A percentile compares a stretch with the other conserved stretches of the same genome.
Conservation (phyloP, 2,888 invertebrate genomes). For the Lepidochrysops patricia region DNA sequence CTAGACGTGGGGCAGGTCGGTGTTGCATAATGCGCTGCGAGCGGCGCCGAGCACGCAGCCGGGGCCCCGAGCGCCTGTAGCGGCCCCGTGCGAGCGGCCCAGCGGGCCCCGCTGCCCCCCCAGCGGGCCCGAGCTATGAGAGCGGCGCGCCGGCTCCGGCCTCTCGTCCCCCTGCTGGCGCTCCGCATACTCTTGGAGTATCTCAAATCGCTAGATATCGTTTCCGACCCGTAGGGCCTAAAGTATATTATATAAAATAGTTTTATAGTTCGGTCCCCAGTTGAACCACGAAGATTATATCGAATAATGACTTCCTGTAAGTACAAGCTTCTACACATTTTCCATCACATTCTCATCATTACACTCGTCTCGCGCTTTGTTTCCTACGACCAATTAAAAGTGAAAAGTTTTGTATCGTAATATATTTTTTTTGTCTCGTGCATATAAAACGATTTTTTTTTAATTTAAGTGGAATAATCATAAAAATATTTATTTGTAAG, state of each 20-base stretch:
- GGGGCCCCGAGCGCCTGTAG: constrained; percentile 28
- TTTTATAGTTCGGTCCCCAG: constrained; percentile 13
- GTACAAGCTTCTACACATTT: neutral
- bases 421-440: neutral
- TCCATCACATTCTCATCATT: neutral
- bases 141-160: constrained; percentile 39
- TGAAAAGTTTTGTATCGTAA: neutral
- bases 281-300: constrained; percentile 3
- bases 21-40: constrained; percentile 60
- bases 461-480: neutral
- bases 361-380: neutral
- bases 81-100: constrained; percentile 28
- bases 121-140: constrained; percentile 30
- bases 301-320: constrained; percentile 8
- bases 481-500: neutral
- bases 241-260: constrained; percentile 19
- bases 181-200: constrained; percentile 58
- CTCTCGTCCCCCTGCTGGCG: constrained; percentile 51
- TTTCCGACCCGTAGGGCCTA: constrained; percentile 28
- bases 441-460: neutral
- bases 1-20: constrained; percentile 70
- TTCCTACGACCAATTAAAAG: neutral
- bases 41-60: constrained; percentile 45
- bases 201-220: constrained; percentile 54
- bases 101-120: constrained; percentile 17